phyloP scores from a whole-genome alignment of 2,797 vertebrate species.

The Muraenolepis orangiensis region DNA sequence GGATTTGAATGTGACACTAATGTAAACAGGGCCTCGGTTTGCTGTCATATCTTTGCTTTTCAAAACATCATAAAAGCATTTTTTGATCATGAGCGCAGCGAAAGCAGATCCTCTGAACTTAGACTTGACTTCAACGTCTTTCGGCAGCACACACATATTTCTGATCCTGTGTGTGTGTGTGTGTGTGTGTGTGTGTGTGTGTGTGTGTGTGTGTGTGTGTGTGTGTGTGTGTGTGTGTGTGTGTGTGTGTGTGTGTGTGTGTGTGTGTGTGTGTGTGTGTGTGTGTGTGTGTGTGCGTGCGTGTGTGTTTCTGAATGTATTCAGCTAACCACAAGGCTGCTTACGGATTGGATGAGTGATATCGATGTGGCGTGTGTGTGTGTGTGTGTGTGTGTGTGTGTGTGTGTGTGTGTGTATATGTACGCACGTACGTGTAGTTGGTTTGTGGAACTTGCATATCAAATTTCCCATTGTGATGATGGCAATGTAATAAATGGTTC shows the following conservation, averaged over 20 bases:
- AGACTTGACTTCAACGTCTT: neutral
- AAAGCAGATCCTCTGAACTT: neutral
- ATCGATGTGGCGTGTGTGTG: neutral
- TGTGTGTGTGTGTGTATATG: too few relatives aligned
- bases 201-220: neutral
- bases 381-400: too few relatives aligned
- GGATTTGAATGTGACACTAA: neutral
- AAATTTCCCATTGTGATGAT: slow-evolving; percentile 33
- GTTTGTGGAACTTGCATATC: slow-evolving; percentile 25
- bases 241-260: neutral
- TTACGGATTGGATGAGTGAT: slow-evolving; percentile 5
- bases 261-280: slow-evolving; percentile 2
- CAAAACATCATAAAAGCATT: neutral
- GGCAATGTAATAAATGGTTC: slow-evolving; percentile 25
- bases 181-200: slow-evolving; percentile 4
- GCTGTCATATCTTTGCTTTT: neutral
- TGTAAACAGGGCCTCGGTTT: neutral
- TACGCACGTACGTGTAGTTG: neutral
- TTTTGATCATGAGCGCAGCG: neutral
- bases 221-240: slow-evolving; percentile 9
- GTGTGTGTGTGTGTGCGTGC: slow-evolving; percentile 8
- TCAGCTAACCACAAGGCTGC: slow-evolving; percentile 23
- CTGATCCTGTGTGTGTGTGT: neutral
- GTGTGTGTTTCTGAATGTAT: slow-evolving; percentile 1
- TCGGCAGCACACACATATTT: neutral